These are phyloP conservation scores for Meriones unguiculatus DNA, from an alignment of 2,113 vertebrate species.

Conservation along the genomic window DNA sequence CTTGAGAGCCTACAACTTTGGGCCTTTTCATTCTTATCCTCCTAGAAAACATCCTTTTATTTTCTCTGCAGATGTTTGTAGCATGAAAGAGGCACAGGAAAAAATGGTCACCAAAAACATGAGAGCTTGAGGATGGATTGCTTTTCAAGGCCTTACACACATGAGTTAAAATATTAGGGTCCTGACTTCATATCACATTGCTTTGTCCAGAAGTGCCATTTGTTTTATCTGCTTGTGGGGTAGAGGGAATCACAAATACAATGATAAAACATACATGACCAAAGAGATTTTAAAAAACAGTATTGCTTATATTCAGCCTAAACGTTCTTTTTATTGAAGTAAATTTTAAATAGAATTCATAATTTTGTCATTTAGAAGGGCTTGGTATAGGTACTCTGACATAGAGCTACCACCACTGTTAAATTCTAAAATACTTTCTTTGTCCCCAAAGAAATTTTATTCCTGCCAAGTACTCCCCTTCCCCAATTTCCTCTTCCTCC, in stretches of 20 bases:
- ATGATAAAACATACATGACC: neutral
- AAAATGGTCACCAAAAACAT: neutral
- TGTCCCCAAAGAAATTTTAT: neutral
- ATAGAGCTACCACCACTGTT: neutral
- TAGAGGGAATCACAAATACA: neutral
- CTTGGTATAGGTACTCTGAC: neutral
- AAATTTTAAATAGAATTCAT: slow-evolving; percentile 34
- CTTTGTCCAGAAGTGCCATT: slow-evolving; percentile 23
- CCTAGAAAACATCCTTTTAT: neutral
- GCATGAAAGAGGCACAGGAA: neutral
- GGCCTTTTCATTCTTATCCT: neutral
- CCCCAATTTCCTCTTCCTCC: neutral
- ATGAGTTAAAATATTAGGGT: neutral
- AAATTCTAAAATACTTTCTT: slow-evolving; percentile 20
- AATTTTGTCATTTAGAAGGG: neutral
- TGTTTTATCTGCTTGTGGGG: neutral
- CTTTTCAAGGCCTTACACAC: neutral
- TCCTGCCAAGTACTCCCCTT: neutral
- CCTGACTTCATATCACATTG: neutral
- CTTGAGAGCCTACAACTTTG: neutral
- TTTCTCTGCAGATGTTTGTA: neutral
- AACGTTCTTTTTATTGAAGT: neutral
- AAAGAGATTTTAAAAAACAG: neutral
- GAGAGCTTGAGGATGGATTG: neutral
- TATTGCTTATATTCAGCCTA: neutral